Evolutionary conservation across 2,888 invertebrate genomes (phyloP).

Genomic region (Augochlorella aurata): DNA sequence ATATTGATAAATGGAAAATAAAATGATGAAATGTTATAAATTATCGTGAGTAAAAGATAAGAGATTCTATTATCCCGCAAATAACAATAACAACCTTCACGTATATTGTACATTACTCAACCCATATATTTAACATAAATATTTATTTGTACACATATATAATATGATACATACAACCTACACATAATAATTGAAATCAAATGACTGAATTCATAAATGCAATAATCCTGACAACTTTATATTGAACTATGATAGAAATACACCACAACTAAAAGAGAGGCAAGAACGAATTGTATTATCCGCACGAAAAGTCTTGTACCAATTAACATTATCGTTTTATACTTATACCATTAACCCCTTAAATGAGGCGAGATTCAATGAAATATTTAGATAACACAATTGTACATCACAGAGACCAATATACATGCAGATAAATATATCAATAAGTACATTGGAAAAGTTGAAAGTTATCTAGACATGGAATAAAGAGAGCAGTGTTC

Average conservation of each 20-base stretch:
- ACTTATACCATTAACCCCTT: constrained; percentile 25
- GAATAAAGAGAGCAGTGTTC: constrained; percentile 20
- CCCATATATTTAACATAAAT: constrained; percentile 35
- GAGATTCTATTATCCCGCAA: constrained; percentile 2
- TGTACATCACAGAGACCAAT: constrained; percentile 9
- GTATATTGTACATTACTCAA: constrained; percentile 27
- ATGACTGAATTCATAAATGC: constrained; percentile 11
- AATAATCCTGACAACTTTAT: constrained; percentile 6
- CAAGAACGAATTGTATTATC: neutral
- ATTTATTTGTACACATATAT: constrained; percentile 19
- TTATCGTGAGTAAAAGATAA: constrained; percentile 22
- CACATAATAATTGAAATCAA: constrained; percentile 25
- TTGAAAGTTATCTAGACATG: neutral
- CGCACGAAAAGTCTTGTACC: constrained; percentile 11
- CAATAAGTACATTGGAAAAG: constrained; percentile 7
- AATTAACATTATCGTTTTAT: constrained; percentile 16
- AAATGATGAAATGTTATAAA: constrained; percentile 36
- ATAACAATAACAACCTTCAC: constrained; percentile 41
- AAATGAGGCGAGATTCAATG: constrained; percentile 24
- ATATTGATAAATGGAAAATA: constrained; percentile 33
- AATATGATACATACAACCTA: constrained; percentile 24
- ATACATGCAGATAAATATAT: neutral
- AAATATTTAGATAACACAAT: neutral
- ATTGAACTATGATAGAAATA: neutral
- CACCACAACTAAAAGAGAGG: neutral